Evolutionary conservation across 1,140 invertebrate genomes (phyloP), one percentile per base, ranked within the genome.

Genomic region (Araneus ventricosus): DNA sequence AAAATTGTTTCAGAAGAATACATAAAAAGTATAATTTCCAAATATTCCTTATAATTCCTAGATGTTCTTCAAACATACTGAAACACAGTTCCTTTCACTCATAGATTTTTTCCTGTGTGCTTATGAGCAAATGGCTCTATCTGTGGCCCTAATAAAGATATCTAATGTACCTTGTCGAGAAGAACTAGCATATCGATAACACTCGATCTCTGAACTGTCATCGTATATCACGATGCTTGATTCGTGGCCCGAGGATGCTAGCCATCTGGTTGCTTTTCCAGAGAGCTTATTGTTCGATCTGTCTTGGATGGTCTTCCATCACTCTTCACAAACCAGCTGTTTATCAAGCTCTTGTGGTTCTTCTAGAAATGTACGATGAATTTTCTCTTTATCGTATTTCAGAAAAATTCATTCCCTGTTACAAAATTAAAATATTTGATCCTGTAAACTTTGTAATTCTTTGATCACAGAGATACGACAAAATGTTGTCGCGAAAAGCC

Each of bases 141-240:
- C 22, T 10, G 70, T 4, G 30, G 5, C 30, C 67, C 17, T 75
- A 75, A 75, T 75, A 75, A 22, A 75, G 70, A 75, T 37, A 75
- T 75, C 70, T 30, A n/a, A 27, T 30, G 24, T 8, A 27, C 63
- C 63, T 67, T 30, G 70, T 34, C 17, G 70, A 37, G 63, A 70
- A 80, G 22, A 1, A 45, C 34, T 41, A 24, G 24, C 39, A 24
- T 84, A 84, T 84, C 39, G n/a, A 84, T 84, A 84, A 45, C 80
- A 52, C 37, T 84, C 80, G n/a, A 84, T 84, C 80, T 82, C 80
- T 27, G 80, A 84, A 45, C 41, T 84, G 80, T 52, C 80, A 84
- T 52, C 80, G 80, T 84, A 84, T 84, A 84, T 84, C 80, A 84
- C 39, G 80, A 84, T 52, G 14, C 80, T 84, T 84, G 41, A 41